phyloP scores from a whole-genome alignment of 2,797 vertebrate genomes.

The Pantherophis vulpinus region DNA sequence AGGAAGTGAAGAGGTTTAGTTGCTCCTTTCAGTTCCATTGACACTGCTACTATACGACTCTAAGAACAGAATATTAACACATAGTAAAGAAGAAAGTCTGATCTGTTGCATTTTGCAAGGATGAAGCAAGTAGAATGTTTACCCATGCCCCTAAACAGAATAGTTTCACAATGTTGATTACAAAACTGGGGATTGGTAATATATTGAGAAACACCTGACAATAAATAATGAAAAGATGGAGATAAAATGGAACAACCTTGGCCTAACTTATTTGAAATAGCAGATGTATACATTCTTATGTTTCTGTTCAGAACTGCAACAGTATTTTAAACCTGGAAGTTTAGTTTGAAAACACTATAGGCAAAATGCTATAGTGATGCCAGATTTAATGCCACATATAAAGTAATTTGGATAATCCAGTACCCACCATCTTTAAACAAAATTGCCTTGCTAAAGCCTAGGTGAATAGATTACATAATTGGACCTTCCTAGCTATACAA shows the following conservation, averaged over 20 bases:
- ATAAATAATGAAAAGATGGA: neutral
- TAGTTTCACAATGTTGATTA: neutral
- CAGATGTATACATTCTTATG: too few species aligned
- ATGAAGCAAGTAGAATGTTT: neutral
- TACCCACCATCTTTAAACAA: neutral
- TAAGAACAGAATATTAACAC: neutral
- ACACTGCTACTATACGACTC: neutral
- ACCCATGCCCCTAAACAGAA: neutral
- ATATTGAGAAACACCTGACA: neutral
- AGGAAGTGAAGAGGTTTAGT: neutral
- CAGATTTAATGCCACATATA: neutral
- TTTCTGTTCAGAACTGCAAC: neutral
- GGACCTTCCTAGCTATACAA: neutral
- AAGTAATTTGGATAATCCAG: neutral
- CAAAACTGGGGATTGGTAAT: neutral
- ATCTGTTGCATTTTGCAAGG: neutral
- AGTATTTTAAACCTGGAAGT: neutral
- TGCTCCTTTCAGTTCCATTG: neutral
- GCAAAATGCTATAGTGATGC: too few species aligned
- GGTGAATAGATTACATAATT: neutral
- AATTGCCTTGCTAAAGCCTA: neutral
- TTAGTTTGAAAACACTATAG: neutral
- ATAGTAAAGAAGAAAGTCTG: neutral
- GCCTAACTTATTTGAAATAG: neutral
- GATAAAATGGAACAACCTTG: neutral